Evolutionary conservation across 1,140 invertebrate genomes (phyloP).

Genomic region (Andrena cerasifolii): DNA sequence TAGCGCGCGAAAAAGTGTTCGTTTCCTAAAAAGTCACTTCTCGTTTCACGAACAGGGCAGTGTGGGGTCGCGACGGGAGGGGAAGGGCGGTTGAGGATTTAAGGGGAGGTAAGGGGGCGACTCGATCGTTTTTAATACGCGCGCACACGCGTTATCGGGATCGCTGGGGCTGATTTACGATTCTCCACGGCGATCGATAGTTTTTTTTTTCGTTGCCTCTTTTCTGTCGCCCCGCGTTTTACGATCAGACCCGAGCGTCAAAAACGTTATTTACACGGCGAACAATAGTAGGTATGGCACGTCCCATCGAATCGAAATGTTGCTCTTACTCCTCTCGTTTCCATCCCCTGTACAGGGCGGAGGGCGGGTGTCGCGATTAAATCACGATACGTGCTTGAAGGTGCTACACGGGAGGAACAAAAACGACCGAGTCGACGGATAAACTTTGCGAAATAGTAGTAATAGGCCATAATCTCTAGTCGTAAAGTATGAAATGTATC

Average conservation of each 20-base stretch:
- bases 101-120: conserved; percentile 11
- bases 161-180: background rate
- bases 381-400: background rate
- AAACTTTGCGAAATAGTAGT: conserved; percentile 77
- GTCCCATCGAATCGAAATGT: conserved; percentile 13
- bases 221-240: background rate
- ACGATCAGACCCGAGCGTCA: background rate
- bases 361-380: background rate
- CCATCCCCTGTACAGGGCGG: no score
- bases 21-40: conserved; percentile 70
- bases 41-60: conserved; percentile 58
- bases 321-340: background rate
- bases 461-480: conserved; percentile 78
- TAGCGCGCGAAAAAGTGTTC: conserved; percentile 72
- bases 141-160: conserved; percentile 3
- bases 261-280: conserved; percentile 38
- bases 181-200: background rate
- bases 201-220: conserved; percentile 3
- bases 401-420: background rate
- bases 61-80: no score
- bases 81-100: background rate
- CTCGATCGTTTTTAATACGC: conserved; percentile 57
- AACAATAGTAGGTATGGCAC: conserved; percentile 36
- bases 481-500: conserved; percentile 77
- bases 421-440: conserved; percentile 72